These are phyloP conservation scores for Lucilia cuprina DNA, from an alignment of 1,140 invertebrate genomes.

Conservation along the genomic window DNA sequence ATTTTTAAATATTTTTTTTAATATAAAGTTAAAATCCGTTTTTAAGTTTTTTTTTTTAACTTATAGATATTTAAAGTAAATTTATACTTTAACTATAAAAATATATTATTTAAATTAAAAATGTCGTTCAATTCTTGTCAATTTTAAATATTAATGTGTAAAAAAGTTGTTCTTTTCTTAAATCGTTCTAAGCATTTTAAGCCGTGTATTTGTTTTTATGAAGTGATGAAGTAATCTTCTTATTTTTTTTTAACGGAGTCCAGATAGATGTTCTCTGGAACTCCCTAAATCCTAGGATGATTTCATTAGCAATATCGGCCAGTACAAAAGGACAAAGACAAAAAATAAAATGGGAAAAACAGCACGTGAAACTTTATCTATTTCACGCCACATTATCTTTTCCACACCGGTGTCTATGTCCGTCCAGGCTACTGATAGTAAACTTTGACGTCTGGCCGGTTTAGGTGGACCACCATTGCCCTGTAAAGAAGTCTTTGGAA, in stretches of 20 bases:
- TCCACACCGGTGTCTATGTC: conserved; percentile 71
- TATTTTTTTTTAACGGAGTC: conserved; percentile 57
- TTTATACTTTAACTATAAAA: too few relatives aligned
- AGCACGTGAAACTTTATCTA: conserved; percentile 72
- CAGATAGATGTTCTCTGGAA: conserved; percentile 57
- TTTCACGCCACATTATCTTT: conserved; percentile 72
- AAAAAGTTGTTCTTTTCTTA: neutral
- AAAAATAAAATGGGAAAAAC: conserved; percentile 79
- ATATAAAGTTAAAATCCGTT: too few relatives aligned
- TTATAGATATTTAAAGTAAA: too few relatives aligned
- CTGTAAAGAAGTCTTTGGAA: conserved; percentile 56
- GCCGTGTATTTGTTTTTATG: neutral
- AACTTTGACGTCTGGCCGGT: conserved; percentile 55
- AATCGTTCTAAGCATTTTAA: neutral
- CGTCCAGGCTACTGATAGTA: conserved; percentile 67
- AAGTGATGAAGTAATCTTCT: neutral
- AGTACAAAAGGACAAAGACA: conserved; percentile 76
- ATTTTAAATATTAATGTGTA: neutral
- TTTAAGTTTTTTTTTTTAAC: too few relatives aligned
- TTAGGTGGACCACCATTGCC: conserved; percentile 60
- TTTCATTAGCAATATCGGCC: conserved; percentile 75
- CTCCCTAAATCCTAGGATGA: conserved; percentile 64
- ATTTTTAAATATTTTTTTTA: too few relatives aligned
- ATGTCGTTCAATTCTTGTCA: too few relatives aligned
- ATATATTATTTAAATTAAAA: too few relatives aligned